Percentiles rank a stretch among this genome's conserved stretches.
phyloP scores from a whole-genome alignment of 1,140 invertebrate species.

The Metaphire vulgaris region DNA sequence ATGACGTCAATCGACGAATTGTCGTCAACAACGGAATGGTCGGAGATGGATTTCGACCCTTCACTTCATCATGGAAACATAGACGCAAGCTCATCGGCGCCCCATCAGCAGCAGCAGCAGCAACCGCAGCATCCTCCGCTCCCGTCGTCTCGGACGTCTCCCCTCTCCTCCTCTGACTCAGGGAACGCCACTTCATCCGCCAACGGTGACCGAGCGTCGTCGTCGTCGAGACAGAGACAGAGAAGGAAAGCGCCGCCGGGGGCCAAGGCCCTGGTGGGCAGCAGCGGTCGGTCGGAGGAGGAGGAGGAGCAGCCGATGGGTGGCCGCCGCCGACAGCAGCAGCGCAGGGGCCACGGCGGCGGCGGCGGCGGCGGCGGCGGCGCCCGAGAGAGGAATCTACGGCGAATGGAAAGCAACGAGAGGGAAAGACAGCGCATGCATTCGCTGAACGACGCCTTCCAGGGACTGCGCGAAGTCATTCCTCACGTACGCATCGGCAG shows the following conservation, averaged over 20 bases:
- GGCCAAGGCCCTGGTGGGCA: too few relatives aligned
- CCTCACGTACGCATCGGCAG: constrained; percentile 74
- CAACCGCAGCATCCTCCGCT: not conserved
- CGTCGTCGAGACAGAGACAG: too few relatives aligned
- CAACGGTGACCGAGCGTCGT: not conserved
- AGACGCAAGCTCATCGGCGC: not conserved
- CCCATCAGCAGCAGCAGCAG: not conserved
- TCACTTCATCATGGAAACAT: not conserved
- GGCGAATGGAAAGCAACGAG: constrained; percentile 77
- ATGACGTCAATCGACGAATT: not conserved
- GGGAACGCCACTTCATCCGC: not conserved
- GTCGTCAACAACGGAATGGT: not conserved
- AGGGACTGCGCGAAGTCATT: constrained; percentile 81
- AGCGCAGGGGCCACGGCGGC: not conserved
- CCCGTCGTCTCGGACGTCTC: not conserved
- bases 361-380: constrained; percentile 53
- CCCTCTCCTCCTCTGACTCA: not conserved
- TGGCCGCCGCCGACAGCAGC: too few relatives aligned
- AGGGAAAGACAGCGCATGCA: constrained; percentile 81
- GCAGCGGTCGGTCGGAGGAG: not conserved
- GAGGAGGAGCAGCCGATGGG: not conserved
- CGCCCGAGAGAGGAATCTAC: constrained; percentile 70
- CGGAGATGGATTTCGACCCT: too few relatives aligned
- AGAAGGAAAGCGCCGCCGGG: too few relatives aligned
- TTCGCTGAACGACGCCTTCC: constrained; percentile 78